phyloP scores from a whole-genome alignment of 35 echinoderm and acorn worm species.

The Hemicentrotus pulcherrimus region DNA sequence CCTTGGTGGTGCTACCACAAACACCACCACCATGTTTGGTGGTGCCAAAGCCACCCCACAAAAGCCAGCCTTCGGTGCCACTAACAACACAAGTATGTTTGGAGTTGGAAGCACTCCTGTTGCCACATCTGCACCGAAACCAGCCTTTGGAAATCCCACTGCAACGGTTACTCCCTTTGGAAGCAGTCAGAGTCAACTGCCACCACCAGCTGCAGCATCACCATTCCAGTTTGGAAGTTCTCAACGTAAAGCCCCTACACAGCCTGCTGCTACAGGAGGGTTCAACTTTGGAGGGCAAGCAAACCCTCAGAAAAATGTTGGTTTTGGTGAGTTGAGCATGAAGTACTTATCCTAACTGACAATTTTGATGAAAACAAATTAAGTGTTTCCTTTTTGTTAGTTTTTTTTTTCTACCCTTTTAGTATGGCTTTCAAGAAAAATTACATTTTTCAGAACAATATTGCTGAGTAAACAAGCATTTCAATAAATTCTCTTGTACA shows the following conservation, averaged over 20 bases:
- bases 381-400: no score
- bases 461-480: no score
- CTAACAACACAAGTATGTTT: not conserved
- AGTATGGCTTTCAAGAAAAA: no score
- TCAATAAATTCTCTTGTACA: no score
- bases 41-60: constrained; percentile 8
- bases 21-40: constrained; percentile 1
- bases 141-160: constrained; percentile 32
- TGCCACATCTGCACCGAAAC: not conserved
- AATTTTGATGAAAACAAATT: no score
- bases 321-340: constrained; percentile 13
- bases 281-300: not conserved
- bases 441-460: no score
- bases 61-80: not conserved
- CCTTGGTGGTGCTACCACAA: not conserved
- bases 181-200: not conserved
- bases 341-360: no score
- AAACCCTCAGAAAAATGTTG: not conserved
- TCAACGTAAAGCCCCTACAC: not conserved
- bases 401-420: no score
- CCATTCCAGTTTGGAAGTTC: constrained; percentile 16
- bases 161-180: constrained; percentile 12
- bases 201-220: not conserved
- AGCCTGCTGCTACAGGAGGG: not conserved
- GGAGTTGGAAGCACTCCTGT: not conserved